Percentiles rank a stretch among this genome's conserved stretches.
Evolutionary conservation across 2,888 invertebrate species (phyloP).

Genomic region (Liopterus haemorrhoidalis): DNA sequence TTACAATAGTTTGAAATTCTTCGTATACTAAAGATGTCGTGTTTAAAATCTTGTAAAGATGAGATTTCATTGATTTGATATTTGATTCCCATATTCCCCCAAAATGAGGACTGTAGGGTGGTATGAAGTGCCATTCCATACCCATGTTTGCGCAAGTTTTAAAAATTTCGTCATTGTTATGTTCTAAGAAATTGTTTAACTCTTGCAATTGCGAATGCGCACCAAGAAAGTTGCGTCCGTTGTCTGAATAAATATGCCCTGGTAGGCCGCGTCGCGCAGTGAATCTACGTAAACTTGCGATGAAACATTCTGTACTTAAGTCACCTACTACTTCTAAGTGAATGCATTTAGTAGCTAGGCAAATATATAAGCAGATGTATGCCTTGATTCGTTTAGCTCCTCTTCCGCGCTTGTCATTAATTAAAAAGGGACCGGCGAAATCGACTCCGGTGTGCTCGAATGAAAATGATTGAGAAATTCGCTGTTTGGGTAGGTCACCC

Average conservation of each 20-base stretch:
- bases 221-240: neutral
- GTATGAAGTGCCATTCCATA: conserved; percentile 1
- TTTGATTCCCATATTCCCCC: conserved; percentile 3
- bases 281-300: neutral
- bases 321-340: conserved; percentile 5
- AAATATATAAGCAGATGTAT: conserved; percentile 5
- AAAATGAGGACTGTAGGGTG: neutral
- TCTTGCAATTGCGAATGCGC: neutral
- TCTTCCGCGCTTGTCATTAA: neutral
- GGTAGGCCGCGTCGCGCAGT: neutral
- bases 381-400: neutral
- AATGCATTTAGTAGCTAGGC: conserved; percentile 4
- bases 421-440: conserved; percentile 2
- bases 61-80: neutral
- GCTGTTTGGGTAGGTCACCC: neutral
- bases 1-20: conserved; percentile 1
- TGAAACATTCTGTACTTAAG: neutral
- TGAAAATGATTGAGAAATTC: neutral
- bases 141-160: neutral
- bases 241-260: conserved; percentile 2
- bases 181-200: neutral
- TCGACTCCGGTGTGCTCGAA: neutral
- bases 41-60: neutral
- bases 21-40: neutral
- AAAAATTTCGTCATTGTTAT: neutral